These are phyloP conservation scores for Lacerta viridis DNA, from an alignment of 2,797 vertebrate species.

Conservation along the genomic window DNA sequence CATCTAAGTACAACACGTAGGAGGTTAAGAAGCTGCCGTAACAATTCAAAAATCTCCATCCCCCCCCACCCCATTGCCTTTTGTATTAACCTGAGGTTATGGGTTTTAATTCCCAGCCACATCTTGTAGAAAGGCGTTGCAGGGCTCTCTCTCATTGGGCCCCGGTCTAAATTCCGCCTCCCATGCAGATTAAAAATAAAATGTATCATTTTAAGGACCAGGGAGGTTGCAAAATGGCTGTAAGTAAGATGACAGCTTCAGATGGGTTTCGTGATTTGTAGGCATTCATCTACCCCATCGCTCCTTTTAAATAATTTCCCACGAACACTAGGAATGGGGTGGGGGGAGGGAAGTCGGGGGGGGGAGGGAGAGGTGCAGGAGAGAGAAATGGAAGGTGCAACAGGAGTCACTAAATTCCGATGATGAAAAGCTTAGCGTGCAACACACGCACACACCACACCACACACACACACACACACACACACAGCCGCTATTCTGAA, in stretches of 20 bases:
- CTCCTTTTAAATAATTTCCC: conserved; percentile 32
- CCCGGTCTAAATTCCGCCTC: not conserved
- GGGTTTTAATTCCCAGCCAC: conserved; percentile 29
- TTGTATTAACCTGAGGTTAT: conserved; percentile 9
- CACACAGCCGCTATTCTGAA: not conserved
- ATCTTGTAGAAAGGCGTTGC: not conserved
- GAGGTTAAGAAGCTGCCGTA: not conserved
- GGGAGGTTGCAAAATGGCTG: conserved; percentile 32
- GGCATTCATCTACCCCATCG: conserved; percentile 29
- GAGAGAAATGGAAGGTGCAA: not conserved
- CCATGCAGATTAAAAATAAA: conserved; percentile 52
- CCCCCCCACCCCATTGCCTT: not conserved
- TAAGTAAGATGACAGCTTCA: conserved; percentile 47
- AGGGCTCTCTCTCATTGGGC: not conserved
- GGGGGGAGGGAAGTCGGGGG: not conserved
- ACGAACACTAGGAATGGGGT: not conserved
- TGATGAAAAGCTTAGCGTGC: not conserved
- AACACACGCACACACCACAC: too few relatives aligned
- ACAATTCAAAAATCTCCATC: not conserved
- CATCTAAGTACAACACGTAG: not conserved
- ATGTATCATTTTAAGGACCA: conserved; percentile 10
- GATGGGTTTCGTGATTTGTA: conserved; percentile 34
- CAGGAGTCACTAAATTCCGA: not conserved
- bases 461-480: too few relatives aligned
- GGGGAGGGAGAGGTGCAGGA: not conserved